These are phyloP conservation scores for Anastatus disparis DNA, from an alignment of 1,140 invertebrate genomes.

Conservation along the genomic window DNA sequence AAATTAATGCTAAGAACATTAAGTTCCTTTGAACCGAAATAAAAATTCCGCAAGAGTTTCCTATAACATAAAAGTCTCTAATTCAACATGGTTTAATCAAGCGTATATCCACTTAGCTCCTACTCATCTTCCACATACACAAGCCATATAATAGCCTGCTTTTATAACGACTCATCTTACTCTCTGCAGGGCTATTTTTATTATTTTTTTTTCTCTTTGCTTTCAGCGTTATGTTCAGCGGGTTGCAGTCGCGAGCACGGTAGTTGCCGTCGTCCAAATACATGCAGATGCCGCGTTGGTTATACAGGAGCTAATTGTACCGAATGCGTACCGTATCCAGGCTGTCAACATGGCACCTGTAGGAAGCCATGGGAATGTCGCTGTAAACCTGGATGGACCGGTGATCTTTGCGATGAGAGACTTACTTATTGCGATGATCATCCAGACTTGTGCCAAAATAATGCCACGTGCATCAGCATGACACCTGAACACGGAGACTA, in stretches of 20 bases:
- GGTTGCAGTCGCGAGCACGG: slow-evolving; percentile 87
- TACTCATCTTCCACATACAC: too few species aligned
- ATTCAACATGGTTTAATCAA: too few species aligned
- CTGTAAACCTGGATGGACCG: slow-evolving; percentile 86
- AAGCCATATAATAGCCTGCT: too few species aligned
- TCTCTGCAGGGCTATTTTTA: too few species aligned
- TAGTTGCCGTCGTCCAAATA: slow-evolving; percentile 83
- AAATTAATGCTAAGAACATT: too few species aligned
- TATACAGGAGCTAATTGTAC: slow-evolving; percentile 86
- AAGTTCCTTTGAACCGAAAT: too few species aligned
- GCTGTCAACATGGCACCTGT: slow-evolving; percentile 85
- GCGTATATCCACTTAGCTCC: too few species aligned
- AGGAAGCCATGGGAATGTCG: slow-evolving; percentile 89
- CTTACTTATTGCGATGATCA: slow-evolving; percentile 82
- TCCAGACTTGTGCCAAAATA: slow-evolving; percentile 77
- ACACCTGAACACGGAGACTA: slow-evolving; percentile 79
- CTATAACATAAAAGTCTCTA: too few species aligned
- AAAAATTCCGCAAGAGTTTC: too few species aligned
- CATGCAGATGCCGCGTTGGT: slow-evolving; percentile 85
- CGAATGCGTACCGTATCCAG: slow-evolving; percentile 86
- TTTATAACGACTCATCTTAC: too few species aligned
- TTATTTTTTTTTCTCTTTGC: too few species aligned
- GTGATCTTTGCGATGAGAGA: slow-evolving; percentile 88
- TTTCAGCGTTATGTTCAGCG: slow-evolving; percentile 80
- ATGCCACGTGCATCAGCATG: slow-evolving; percentile 81